phyloP scores from a whole-genome alignment of 2,888 invertebrate genomes.

The Pomacea canaliculata region DNA sequence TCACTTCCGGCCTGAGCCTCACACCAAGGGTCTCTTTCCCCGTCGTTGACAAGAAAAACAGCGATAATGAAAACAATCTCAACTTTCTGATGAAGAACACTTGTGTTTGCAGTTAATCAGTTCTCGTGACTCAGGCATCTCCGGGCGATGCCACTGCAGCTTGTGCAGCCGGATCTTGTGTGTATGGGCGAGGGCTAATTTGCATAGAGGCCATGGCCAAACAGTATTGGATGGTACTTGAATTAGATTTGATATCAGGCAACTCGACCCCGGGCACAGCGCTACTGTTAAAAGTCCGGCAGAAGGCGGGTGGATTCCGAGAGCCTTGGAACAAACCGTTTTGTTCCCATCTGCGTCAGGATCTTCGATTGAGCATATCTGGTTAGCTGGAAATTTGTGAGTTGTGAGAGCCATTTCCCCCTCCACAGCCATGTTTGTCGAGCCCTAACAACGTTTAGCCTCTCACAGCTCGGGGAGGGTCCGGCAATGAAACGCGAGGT shows the following conservation, averaged over 20 bases:
- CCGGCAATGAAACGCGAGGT: not conserved
- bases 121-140: constrained; percentile 26
- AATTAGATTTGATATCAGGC: constrained; percentile 30
- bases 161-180: not conserved
- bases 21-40: not conserved
- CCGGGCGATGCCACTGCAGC: not conserved
- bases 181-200: constrained; percentile 24
- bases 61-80: constrained; percentile 26
- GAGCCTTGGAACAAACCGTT: not conserved
- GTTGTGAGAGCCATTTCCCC: constrained; percentile 12
- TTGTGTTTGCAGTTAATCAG: constrained; percentile 30
- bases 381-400: constrained; percentile 14
- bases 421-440: constrained; percentile 22
- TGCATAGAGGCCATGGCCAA: constrained; percentile 27
- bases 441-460: constrained; percentile 27
- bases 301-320: too few species aligned
- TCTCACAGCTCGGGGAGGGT: not conserved
- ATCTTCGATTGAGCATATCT: constrained; percentile 21
- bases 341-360: not conserved
- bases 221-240: constrained; percentile 26
- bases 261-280: constrained; percentile 15
- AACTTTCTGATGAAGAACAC: constrained; percentile 26
- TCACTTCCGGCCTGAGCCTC: not conserved
- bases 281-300: not conserved
- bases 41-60: constrained; percentile 12